Base-by-base conservation (phyloP, 2,888 invertebrate genomes). In the Lepidocyrtinus sp. region DNA sequence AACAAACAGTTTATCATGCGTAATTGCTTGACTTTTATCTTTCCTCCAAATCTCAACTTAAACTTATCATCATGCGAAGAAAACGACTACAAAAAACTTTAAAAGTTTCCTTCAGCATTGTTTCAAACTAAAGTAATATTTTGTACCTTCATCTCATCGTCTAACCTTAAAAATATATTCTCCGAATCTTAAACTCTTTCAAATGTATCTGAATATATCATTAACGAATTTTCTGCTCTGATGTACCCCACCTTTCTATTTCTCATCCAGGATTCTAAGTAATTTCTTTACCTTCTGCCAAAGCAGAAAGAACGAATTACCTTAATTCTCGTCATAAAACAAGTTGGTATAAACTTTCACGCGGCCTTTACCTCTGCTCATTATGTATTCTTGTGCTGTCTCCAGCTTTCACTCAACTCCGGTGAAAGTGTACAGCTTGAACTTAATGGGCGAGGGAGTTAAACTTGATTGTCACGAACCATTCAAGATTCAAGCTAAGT, bases 1-100 rank as follows among this genome's bases (percentile, higher is more conserved):
- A 90, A 87, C 79, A 68, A 55, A 64, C 82, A 74, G 55, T 70
- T 70, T 64, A n/a, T n/a, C n/a, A n/a, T n/a, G n/a, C 19, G 24
- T 69, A 79, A 24, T 59, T 22, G 55, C 27, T 26, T 68, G 12
- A 19, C 22, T 2, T 19, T 45, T 68, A 68, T 46, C 50, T 68
- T 68, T 46, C 46, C 22, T 21, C 19, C 17, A 36, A 36, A 12
- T 36, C 12, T 36, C 5, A 36, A 12, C 12, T 36, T 36, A 36
- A 36, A n/a, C n/a, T 36, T 12, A 36, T 36, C 36, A 36, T 36
- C 36, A 36, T 36, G 36, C 12, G 36, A 5, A 36, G 36, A 36
- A 36, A 36, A 36, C n/a, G n/a, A 12, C 36, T 36, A 36, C 36
- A 36, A 36, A 36, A 12, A 36, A 36, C 36, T 36, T 36, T 36